Evolutionary conservation across 2,888 invertebrate species (phyloP).

Genomic region (Mesopsocus fuscifrons): DNA sequence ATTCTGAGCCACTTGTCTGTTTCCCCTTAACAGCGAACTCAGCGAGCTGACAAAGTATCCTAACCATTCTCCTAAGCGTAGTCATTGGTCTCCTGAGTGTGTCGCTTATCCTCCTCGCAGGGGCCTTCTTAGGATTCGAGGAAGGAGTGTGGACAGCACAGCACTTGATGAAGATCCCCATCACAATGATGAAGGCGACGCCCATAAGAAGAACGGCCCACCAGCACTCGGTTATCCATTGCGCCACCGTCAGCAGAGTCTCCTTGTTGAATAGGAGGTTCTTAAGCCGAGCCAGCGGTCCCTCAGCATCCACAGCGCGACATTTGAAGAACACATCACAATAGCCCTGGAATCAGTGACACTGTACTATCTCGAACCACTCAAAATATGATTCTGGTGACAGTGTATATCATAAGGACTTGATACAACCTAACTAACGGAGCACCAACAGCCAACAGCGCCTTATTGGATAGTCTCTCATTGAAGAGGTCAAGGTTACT

Average conservation of each 20-base stretch:
- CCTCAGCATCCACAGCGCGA: slow-evolving; percentile 95
- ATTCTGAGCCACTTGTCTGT: too few species aligned
- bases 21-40: too few species aligned
- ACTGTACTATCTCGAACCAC: too few species aligned
- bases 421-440: too few species aligned
- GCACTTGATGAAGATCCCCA: slow-evolving; percentile 97
- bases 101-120: slow-evolving; percentile 83
- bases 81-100: slow-evolving; percentile 81
- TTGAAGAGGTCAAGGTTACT: not conserved
- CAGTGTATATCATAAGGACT: too few species aligned
- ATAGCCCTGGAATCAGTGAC: slow-evolving; percentile 61
- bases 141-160: slow-evolving; percentile 99
- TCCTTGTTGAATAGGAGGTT: slow-evolving; percentile 84
- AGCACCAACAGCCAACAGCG: too few species aligned
- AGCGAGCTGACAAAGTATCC: too few species aligned
- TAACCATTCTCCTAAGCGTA: slow-evolving; percentile 72
- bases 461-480: too few species aligned
- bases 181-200: slow-evolving; percentile 78
- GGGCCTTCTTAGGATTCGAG: slow-evolving; percentile 93
- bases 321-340: slow-evolving; percentile 99
- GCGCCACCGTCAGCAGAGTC: slow-evolving; percentile 68
- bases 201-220: slow-evolving; percentile 87
- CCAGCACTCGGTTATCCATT: slow-evolving; percentile 92
- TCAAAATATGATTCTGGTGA: too few species aligned
- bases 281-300: slow-evolving; percentile 89